A percentile compares a stretch with the other conserved stretches of the same genome.
phyloP scores from a whole-genome alignment of 2,888 invertebrate genomes.

The Lycia hirtaria region DNA sequence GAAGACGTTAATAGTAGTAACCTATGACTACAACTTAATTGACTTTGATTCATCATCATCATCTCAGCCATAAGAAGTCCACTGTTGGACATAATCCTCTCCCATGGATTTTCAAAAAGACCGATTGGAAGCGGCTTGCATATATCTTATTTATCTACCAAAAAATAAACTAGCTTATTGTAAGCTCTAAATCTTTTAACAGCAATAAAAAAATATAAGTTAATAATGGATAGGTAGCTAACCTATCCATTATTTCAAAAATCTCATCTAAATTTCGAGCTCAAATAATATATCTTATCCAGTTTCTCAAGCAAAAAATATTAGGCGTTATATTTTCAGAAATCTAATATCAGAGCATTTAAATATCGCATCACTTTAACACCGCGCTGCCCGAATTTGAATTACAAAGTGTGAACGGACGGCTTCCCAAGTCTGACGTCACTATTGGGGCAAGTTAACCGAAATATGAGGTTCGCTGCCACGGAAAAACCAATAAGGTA shows the following conservation, averaged over 20 bases:
- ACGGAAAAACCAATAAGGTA: conserved; percentile 7
- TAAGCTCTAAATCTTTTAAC: neutral
- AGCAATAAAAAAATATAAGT: neutral
- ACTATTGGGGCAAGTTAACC: conserved; percentile 41
- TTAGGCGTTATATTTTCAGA: conserved; percentile 63
- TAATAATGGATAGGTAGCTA: too few species aligned
- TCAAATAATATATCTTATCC: conserved; percentile 8
- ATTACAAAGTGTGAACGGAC: conserved; percentile 75
- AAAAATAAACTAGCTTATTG: too few species aligned
- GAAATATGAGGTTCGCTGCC: conserved; percentile 48
- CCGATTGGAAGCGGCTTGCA: too few species aligned
- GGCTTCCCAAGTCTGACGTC: conserved; percentile 68
- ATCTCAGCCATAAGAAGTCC: too few species aligned
- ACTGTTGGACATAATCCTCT: too few species aligned
- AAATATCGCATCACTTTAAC: conserved; percentile 74
- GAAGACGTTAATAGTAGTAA: too few species aligned
- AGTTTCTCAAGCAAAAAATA: conserved; percentile 45
- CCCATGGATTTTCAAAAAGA: too few species aligned
- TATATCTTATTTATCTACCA: too few species aligned
- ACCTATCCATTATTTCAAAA: conserved; percentile 1
- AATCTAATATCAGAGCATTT: conserved; percentile 75
- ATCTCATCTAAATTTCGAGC: conserved; percentile 15
- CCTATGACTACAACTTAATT: too few species aligned
- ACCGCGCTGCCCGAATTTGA: conserved; percentile 68
- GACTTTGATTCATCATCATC: too few species aligned